Base-by-base conservation (phyloP, 1,140 invertebrate genomes). In the Papilio dardanus region DNA sequence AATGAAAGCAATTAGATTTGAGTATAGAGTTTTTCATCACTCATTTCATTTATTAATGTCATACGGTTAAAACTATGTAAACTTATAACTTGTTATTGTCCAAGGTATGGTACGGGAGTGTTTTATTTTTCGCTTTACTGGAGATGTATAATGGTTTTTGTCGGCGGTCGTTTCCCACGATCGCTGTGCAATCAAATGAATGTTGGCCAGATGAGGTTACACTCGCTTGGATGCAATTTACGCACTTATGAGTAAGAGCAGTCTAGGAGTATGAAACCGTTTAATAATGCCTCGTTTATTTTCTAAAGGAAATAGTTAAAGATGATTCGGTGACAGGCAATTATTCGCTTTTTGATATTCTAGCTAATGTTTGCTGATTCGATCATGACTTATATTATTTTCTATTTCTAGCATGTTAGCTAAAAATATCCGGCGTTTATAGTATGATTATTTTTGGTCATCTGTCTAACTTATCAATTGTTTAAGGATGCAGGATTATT, bases 161-260 rank as follows among this genome's bases (percentile, higher is more conserved):
- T 14, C 54, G 12, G 54, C 54, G 54, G 54, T 62, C 54, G 54
- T 62, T 62, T 62, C 54, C 54, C 54, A 62, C 54, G 54, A 62
- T 62, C 24, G 24, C 54, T 14, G 54, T 62, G 80, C 76, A 79
- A 81, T 77, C 77, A 89, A 89, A 92, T 88, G 84, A 86, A 86
- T 82, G 79, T 79, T 82, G 77, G 77, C 81, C 83, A 89, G 83
- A 91, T 92, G 83, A 86, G 81, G 88, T 91, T 89, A 88, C 86
- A 84, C 79, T 79, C 81, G 83, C 83, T 84, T 77, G 80, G 76
- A 81, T 83, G 86, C 83, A 90, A 88, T 90, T 90, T 89, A 91
- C 83, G 87, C 88, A 83, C 88, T 86, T 89, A 88, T 88, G 86
- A 83, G 81, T 83, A 87, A 84, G 80, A 80, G 81, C 69, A 37